Percentiles rank a stretch among this genome's conserved stretches.
These are phyloP conservation scores for Mythimna lalbum DNA, from an alignment of 2,888 invertebrate species.

Conservation along the genomic window DNA sequence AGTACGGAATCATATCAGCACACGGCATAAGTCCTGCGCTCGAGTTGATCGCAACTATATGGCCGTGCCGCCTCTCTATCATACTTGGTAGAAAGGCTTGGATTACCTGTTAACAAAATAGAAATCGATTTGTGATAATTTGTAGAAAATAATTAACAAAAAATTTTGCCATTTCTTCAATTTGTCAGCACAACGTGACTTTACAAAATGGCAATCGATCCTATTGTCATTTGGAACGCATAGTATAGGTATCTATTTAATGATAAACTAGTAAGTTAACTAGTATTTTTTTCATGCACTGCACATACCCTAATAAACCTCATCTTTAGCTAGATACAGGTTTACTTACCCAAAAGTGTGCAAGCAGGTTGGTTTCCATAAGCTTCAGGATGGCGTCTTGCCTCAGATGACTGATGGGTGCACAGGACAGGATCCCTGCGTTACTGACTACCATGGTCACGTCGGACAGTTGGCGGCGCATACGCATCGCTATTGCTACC, in stretches of 20 bases:
- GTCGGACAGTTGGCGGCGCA: conserved; percentile 81
- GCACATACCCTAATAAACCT: too few relatives aligned
- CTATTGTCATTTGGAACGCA: too few relatives aligned
- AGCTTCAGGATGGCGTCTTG: conserved; percentile 77
- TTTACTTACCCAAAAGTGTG: conserved; percentile 86
- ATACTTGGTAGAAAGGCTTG: conserved; percentile 86
- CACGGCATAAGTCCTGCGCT: conserved; percentile 84
- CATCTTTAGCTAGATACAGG: too few relatives aligned
- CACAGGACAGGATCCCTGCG: conserved; percentile 78
- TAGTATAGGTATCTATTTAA: too few relatives aligned
- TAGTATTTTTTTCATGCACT: too few relatives aligned
- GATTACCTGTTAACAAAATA: conserved; percentile 74
- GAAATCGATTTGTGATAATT: too few relatives aligned
- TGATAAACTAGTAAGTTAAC: too few relatives aligned
- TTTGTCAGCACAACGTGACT: too few relatives aligned
- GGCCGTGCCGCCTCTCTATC: conserved; percentile 85
- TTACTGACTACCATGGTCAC: conserved; percentile 86
- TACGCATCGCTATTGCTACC: conserved; percentile 77
- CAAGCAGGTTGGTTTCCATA: conserved; percentile 82
- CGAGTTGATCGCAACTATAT: conserved; percentile 87
- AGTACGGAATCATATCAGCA: conserved; percentile 85
- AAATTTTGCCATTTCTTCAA: too few relatives aligned
- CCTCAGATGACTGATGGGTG: conserved; percentile 77
- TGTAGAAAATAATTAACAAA: too few relatives aligned
- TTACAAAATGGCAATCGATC: too few relatives aligned